These are phyloP conservation scores for Tipula unca DNA, from an alignment of 2,888 invertebrate species.

Conservation along the genomic window DNA sequence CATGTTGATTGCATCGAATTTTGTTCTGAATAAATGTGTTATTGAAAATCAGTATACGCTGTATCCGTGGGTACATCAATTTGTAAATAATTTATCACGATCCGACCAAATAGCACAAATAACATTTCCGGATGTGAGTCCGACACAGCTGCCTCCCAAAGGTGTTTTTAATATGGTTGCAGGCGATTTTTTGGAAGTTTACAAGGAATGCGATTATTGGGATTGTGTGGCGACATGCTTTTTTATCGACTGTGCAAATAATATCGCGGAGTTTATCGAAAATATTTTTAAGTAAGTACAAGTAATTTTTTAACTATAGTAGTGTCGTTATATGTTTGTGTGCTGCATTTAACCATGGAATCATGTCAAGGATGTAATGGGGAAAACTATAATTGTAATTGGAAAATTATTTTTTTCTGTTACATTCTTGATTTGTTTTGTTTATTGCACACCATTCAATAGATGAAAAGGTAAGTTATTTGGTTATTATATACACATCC, in stretches of 20 bases:
- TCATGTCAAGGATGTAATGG: neutral
- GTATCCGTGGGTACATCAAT: conserved; percentile 94
- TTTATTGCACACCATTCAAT: neutral
- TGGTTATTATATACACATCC: no score
- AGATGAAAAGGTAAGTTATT: neutral
- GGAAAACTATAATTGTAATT: neutral
- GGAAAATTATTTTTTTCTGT: conserved; percentile 8
- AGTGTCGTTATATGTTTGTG: neutral
- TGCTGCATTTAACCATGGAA: neutral
- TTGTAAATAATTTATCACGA: conserved; percentile 76
- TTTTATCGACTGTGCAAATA: conserved; percentile 97
- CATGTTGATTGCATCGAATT: conserved; percentile 95
- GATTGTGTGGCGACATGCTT: conserved; percentile 94
- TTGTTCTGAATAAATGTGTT: conserved; percentile 70
- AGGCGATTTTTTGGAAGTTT: conserved; percentile 88
- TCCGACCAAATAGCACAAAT: conserved; percentile 72
- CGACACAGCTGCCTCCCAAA: conserved; percentile 50
- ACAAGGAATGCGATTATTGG: conserved; percentile 64
- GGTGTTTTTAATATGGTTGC: conserved; percentile 88
- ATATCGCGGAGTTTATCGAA: conserved; percentile 91
- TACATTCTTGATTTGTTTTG: conserved; percentile 16
- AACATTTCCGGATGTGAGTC: conserved; percentile 82
- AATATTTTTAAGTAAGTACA: conserved; percentile 59
- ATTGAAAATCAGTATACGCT: conserved; percentile 66
- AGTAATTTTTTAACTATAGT: neutral